phyloP scores from a whole-genome alignment of 2,113 vertebrate genomes.

The Prietella phreatophila region DNA sequence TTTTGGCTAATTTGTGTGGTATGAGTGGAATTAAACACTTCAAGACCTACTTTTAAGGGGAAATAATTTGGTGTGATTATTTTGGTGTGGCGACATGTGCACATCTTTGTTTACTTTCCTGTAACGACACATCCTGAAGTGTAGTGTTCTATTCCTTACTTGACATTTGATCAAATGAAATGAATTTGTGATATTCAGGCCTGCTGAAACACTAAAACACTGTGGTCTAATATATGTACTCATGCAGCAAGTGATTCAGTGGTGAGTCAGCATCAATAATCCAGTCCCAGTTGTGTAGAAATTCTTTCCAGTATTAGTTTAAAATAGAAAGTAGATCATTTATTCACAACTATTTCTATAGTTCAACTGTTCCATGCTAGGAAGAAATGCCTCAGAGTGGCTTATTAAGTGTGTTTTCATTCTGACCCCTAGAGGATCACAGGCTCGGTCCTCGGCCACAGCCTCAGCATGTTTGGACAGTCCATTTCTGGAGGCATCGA shows the following conservation, averaged over 20 bases:
- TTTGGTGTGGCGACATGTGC: not conserved
- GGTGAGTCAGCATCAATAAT: not conserved
- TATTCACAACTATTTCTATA: not conserved
- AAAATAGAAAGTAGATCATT: not conserved
- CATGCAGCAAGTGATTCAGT: not conserved
- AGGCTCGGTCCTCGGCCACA: conserved; percentile 69
- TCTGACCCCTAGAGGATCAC: conserved; percentile 74
- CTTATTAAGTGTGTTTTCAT: conserved; percentile 26
- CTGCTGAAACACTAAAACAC: not conserved
- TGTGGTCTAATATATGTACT: not conserved
- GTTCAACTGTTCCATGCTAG: not conserved
- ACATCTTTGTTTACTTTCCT: not conserved
- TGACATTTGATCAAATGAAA: not conserved
- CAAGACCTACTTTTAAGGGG: not conserved
- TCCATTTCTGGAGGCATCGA: conserved; percentile 82
- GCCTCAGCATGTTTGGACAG: conserved; percentile 83
- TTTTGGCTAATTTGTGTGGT: not conserved
- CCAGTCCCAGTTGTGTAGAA: not conserved
- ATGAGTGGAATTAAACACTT: not conserved
- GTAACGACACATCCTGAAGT: not conserved
- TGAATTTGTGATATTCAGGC: not conserved
- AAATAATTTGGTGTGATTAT: not conserved
- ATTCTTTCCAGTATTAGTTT: not conserved
- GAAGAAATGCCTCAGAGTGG: not conserved
- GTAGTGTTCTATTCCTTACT: not conserved